These are phyloP conservation scores for Danionella dracula DNA, from an alignment of 2,797 vertebrate species.

Conservation along the genomic window DNA sequence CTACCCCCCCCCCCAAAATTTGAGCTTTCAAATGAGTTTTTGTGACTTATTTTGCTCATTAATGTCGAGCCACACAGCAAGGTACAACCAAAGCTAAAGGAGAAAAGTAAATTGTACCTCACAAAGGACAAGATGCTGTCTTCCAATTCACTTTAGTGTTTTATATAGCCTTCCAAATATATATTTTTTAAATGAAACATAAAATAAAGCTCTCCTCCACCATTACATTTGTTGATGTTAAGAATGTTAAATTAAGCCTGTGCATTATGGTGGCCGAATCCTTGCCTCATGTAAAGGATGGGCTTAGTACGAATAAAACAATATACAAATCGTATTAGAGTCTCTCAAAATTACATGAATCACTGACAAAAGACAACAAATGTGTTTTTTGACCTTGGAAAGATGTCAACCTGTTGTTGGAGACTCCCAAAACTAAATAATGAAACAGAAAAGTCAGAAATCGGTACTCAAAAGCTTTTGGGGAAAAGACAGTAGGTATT, in stretches of 20 bases:
- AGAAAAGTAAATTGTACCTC: slow-evolving; percentile 9
- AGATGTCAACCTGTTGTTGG: too few species aligned
- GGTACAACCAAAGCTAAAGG: slow-evolving; percentile 41
- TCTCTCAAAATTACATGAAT: too few species aligned
- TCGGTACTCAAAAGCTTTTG: too few species aligned
- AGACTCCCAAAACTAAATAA: too few species aligned
- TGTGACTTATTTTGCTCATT: slow-evolving; percentile 42
- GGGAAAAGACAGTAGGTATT: too few species aligned
- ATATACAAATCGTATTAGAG: too few species aligned
- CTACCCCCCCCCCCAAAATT: slow-evolving; percentile 43
- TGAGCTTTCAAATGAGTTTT: slow-evolving; percentile 43
- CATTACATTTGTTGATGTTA: background rate
- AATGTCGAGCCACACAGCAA: slow-evolving; percentile 34
- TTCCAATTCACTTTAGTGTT: background rate
- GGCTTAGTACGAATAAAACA: too few species aligned
- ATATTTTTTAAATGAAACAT: background rate
- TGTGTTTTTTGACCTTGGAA: too few species aligned
- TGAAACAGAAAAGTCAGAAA: too few species aligned
- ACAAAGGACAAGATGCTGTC: slow-evolving; percentile 6
- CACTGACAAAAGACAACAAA: too few species aligned
- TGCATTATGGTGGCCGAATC: too few species aligned
- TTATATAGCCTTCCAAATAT: slow-evolving; percentile 10
- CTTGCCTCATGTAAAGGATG: too few species aligned
- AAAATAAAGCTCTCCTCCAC: slow-evolving; percentile 3
- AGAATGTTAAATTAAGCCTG: slow-evolving; percentile 13